Base-by-base conservation (phyloP, 2,113 vertebrate genomes). In the Microcebus lehilahytsara region DNA sequence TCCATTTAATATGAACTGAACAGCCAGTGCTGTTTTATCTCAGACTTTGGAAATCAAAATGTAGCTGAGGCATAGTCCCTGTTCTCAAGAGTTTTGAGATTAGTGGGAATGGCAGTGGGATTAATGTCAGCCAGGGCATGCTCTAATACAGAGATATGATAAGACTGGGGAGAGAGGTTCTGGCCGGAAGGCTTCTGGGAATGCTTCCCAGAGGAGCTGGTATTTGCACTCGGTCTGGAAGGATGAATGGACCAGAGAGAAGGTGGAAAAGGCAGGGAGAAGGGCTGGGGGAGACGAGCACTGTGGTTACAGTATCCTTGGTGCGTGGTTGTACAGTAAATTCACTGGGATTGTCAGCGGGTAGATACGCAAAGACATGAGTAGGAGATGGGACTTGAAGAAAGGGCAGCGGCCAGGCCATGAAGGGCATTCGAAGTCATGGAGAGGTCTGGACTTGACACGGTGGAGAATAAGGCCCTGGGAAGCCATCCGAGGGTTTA, bases 21-120 rank as follows among this genome's bases (percentile, higher is more conserved):
- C 40, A 34, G 9, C 60, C 34, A 13, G 34, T 46, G 9, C 17
- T 49, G 32, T 67, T 96, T 17, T 51, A 19, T 83, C 49, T 53
- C 60, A 78, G 72, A 67, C 37, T 88, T 90, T 20, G n/a, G 72
- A 34, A 66, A 87, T 85, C 12, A 81, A 78, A 87, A 96, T n/a
- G 34, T 80, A 79, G 94, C 27, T 30, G 46, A 90, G 80, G 88
- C 34, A 85, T 46, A 84, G 27, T 9, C 49, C 51, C 30, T 49
- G 17, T 74, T 66, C 66, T 92, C 51, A 88, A 79, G 90, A 94
- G 77, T 67, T 85, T 71, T 49, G 5, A 32, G 40, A 77, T 69
- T 83, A 30, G 42, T 66, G 64, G 30, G 75, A n/a, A 22, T 49
- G 79, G 69, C 19, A 37, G 64, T 9, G 81, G 53, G 90, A 56